Percentiles rank a stretch among this genome's conserved stretches.
Conservation (phyloP, 2,888 invertebrate genomes). For the Acrobasis consociella region DNA sequence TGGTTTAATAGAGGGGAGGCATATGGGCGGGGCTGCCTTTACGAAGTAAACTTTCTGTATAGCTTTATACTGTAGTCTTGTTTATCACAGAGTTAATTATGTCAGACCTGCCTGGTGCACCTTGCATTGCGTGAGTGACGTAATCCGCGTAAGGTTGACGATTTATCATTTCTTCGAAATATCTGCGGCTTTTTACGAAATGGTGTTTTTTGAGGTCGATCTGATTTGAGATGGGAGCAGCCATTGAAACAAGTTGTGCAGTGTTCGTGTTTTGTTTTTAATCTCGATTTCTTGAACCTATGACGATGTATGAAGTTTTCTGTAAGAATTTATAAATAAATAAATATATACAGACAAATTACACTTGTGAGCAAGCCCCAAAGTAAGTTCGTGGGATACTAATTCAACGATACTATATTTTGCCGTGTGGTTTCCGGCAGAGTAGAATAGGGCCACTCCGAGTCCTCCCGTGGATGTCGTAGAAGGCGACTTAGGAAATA, state of each 20-base stretch:
- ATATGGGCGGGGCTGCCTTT: too few species aligned
- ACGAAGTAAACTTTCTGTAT: neutral
- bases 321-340: neutral
- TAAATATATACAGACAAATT: too few species aligned
- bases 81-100: slow-evolving; percentile 17
- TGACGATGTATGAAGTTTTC: neutral
- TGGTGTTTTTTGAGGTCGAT: neutral
- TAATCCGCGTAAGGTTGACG: slow-evolving; percentile 6
- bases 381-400: too few species aligned
- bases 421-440: too few species aligned
- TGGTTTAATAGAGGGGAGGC: too few species aligned
- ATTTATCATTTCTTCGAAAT: slow-evolving; percentile 1
- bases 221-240: neutral
- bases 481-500: too few species aligned
- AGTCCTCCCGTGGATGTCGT: too few species aligned
- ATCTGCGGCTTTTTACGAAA: slow-evolving; percentile 4
- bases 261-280: neutral
- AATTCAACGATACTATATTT: too few species aligned
- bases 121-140: slow-evolving; percentile 9
- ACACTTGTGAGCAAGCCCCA: too few species aligned
- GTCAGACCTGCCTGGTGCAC: slow-evolving; percentile 6
- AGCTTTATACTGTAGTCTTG: slow-evolving; percentile 1
- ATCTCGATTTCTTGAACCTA: neutral
- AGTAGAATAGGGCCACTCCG: too few species aligned
- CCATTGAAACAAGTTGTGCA: neutral